Evolutionary conservation across 1,140 invertebrate genomes (phyloP), one percentile per base, ranked within the genome.

Genomic region (Colletes gigas): DNA sequence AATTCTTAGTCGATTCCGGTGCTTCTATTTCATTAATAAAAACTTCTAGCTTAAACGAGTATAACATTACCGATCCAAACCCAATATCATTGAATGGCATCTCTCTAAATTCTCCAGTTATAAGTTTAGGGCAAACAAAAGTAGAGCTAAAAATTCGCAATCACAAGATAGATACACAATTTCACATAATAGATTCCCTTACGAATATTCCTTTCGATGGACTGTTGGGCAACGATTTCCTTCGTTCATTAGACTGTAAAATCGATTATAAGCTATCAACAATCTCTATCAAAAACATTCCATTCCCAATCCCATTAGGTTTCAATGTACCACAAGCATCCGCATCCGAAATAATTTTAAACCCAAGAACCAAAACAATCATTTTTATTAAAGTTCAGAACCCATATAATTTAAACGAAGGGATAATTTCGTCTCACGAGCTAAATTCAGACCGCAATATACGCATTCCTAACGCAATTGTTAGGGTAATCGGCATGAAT

Each of bases 121-220:
- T 4, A 9, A 69, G 14, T 30, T 2, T 17, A 15, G 50, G 67
- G 3, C 14, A 55, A 39, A 69, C 21, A 0, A 17, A 69, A 3
- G n/a, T 69, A 1, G 15, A 69, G 15, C 39, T 69, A 6, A 15
- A 55, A 55, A 69, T 39, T 39, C 50, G 30, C 39, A 39, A 30
- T 1, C 39, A 69, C 14, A n/a, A 30, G 3, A 54, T 39, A 3
- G 19, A 10, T 0, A 21, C 3, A 6, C 41, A 70, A 57, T 70
- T 70, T n/a, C 68, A 70, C 12, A 3, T 70, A 47, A 47, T 9
- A 41, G 54, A 70, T n/a, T 7, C 21, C 17, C 14, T 3, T 14
- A 70, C 68, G 3, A 70, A 70, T 41, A 41, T 70, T 3, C 68
- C 68, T 2, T 70, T 70, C 52, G 68, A 70, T 41, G 54, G 68